These are phyloP conservation scores for Hyles vespertilio DNA, from an alignment of 1,140 invertebrate species.

Conservation along the genomic window DNA sequence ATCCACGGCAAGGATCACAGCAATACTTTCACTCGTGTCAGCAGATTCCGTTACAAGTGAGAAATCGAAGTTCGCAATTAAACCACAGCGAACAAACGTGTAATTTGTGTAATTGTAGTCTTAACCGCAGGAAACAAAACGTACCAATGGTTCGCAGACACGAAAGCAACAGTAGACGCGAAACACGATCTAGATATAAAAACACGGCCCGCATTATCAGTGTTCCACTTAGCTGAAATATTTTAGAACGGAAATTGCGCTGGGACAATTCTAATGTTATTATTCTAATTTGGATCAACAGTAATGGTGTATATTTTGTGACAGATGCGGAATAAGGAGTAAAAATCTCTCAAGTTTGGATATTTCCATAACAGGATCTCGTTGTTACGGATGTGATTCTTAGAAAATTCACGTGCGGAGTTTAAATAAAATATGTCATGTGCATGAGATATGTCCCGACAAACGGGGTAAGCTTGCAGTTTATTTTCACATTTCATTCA, in stretches of 20 bases:
- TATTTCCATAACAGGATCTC: too few relatives aligned
- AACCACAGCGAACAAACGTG: conserved; percentile 17
- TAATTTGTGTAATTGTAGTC: conserved; percentile 21
- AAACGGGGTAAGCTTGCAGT: too few relatives aligned
- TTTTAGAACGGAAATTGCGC: not conserved
- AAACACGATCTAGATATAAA: not conserved
- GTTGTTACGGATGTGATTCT: too few relatives aligned
- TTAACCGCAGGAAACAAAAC: conserved; percentile 24
- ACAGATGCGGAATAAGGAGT: too few relatives aligned
- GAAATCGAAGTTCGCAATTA: conserved; percentile 27
- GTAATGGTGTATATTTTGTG: too few relatives aligned
- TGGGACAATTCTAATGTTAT: too few relatives aligned
- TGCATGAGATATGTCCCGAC: too few relatives aligned
- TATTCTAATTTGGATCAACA: too few relatives aligned
- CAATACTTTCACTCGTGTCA: conserved; percentile 17
- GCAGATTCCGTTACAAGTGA: conserved; percentile 22
- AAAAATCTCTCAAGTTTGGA: too few relatives aligned
- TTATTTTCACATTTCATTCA: too few relatives aligned
- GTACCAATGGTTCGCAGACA: conserved; percentile 13
- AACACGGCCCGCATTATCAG: not conserved
- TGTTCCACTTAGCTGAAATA: not conserved
- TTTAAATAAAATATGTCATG: not conserved
- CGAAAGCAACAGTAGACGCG: conserved; percentile 9
- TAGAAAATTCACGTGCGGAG: not conserved
- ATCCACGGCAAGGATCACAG: not conserved